phyloP scores from a whole-genome alignment of 2,888 invertebrate genomes.

The Lycaena phlaeas region DNA sequence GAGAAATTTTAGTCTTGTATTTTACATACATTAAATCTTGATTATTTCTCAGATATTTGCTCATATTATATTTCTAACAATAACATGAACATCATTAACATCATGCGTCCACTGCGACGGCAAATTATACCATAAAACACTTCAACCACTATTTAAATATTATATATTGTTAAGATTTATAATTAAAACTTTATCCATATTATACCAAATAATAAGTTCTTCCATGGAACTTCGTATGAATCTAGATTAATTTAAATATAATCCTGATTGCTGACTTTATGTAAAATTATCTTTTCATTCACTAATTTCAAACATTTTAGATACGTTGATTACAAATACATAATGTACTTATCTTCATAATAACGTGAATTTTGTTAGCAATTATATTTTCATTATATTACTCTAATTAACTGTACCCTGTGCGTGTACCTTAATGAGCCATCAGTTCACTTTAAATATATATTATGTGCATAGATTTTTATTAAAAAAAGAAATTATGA shows the following conservation, averaged over 20 bases:
- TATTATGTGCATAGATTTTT: not conserved
- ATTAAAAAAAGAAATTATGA: not conserved
- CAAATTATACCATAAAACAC: too few species aligned
- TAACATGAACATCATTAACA: too few species aligned
- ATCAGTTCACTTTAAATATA: not conserved
- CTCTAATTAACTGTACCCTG: not conserved
- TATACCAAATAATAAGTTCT: too few species aligned
- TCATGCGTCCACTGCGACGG: too few species aligned
- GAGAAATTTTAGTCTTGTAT: too few species aligned
- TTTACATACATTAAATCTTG: too few species aligned
- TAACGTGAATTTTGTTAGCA: slow-evolving; percentile 28
- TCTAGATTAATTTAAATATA: not conserved
- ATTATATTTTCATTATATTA: not conserved
- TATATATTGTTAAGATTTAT: too few species aligned
- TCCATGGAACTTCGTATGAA: too few species aligned
- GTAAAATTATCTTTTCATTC: not conserved
- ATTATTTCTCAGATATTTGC: too few species aligned
- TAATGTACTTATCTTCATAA: slow-evolving; percentile 16
- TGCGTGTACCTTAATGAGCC: not conserved
- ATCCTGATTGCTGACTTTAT: not conserved
- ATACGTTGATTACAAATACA: not conserved
- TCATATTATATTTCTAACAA: too few species aligned
- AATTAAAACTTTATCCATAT: too few species aligned
- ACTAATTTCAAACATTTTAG: not conserved
- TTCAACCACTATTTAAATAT: too few species aligned